These are phyloP conservation scores for Gryllus bimaculatus DNA, from an alignment of 1,140 invertebrate species.

Conservation along the genomic window DNA sequence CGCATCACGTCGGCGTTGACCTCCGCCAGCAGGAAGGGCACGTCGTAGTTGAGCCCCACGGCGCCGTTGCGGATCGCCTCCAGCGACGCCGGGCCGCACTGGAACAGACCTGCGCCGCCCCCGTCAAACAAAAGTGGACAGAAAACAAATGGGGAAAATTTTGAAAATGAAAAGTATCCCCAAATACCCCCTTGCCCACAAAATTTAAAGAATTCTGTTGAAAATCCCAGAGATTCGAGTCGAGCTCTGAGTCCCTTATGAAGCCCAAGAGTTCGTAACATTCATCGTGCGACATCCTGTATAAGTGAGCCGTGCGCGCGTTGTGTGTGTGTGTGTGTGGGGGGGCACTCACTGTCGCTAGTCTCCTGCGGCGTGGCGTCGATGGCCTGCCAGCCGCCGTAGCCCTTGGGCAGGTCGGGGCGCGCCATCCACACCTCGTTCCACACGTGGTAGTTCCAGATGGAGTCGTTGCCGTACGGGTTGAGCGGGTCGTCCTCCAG, in stretches of 20 bases:
- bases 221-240: no score
- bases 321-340: no score
- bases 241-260: no score
- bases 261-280: no score
- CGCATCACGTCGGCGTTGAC: conserved; percentile 50
- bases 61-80: conserved; percentile 51
- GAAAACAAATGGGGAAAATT: no score
- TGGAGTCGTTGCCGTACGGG: conserved; percentile 44
- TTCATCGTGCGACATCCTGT: no score
- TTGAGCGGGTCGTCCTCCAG: conserved; percentile 46
- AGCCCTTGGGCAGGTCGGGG: conserved; percentile 54
- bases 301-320: no score
- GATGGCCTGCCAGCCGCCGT: conserved; percentile 65
- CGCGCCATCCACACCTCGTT: conserved; percentile 67
- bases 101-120: conserved; percentile 37
- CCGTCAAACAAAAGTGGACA: no score
- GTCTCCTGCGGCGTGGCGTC: conserved; percentile 65
- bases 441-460: conserved; percentile 76
- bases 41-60: conserved; percentile 51
- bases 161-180: no score
- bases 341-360: conserved; percentile 34
- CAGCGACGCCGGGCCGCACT: conserved; percentile 54
- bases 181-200: no score
- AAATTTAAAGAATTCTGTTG: no score
- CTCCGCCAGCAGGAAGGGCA: conserved; percentile 51